Evolutionary conservation across 1,140 invertebrate genomes (phyloP).

Genomic region (Drosophila subpulchrella): DNA sequence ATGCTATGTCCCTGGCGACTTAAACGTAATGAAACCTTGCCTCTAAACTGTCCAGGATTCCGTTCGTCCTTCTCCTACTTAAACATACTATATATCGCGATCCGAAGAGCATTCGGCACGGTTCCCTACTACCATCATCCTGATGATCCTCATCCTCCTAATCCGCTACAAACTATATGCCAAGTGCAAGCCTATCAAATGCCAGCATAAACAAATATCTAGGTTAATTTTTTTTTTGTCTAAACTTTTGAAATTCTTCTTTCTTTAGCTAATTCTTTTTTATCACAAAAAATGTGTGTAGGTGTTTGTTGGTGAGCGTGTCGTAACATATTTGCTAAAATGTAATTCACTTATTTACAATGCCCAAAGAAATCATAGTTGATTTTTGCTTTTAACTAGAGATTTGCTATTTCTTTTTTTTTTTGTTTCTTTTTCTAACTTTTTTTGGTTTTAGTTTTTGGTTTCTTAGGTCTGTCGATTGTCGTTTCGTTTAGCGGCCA

Average conservation of each 20-base stretch:
- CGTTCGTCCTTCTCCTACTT: neutral
- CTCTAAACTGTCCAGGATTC: constrained; percentile 26
- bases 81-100: constrained; percentile 12
- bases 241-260: constrained; percentile 20
- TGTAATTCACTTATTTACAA: constrained; percentile 34
- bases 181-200: constrained; percentile 58
- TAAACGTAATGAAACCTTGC: constrained; percentile 75
- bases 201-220: constrained; percentile 56
- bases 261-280: constrained; percentile 28
- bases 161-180: constrained; percentile 34
- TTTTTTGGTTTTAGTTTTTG: constrained; percentile 7
- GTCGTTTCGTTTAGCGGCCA: constrained; percentile 48
- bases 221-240: constrained; percentile 17
- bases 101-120: neutral
- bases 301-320: constrained; percentile 7
- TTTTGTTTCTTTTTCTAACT: neutral
- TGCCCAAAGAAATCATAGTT: constrained; percentile 17
- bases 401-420: neutral
- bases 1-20: constrained; percentile 37
- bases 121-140: neutral
- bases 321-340: constrained; percentile 36
- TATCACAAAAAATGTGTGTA: constrained; percentile 44
- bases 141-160: neutral
- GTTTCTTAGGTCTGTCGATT: constrained; percentile 49
- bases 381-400: constrained; percentile 30